These are phyloP conservation scores for Steatocranus sp. DNA, from an alignment of 2,797 vertebrate genomes.

Conservation along the genomic window DNA sequence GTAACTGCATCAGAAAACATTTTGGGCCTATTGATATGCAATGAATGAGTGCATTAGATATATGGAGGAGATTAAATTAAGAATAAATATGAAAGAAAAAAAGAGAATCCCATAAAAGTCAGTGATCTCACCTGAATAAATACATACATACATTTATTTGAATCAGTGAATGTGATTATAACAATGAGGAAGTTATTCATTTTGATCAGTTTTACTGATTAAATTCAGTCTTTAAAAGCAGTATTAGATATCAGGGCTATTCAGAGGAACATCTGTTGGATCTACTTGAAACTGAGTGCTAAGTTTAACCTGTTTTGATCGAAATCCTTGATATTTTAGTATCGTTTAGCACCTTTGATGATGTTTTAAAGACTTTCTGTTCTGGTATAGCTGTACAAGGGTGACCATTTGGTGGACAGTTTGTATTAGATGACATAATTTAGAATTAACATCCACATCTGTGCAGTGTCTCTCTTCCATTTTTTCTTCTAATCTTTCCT, in stretches of 20 bases:
- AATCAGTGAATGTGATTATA: neutral
- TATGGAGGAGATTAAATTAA: neutral
- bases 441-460: conserved; percentile 42
- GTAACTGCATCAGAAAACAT: neutral
- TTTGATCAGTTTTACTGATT: neutral
- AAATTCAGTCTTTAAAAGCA: neutral
- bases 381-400: neutral
- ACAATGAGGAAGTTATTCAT: neutral
- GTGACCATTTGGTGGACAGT: neutral
- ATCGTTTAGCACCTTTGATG: neutral
- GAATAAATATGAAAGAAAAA: neutral
- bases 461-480: neutral
- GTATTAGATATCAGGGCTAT: neutral
- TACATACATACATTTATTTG: neutral
- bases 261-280: neutral
- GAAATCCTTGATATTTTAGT: neutral
- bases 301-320: neutral
- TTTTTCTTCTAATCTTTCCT: conserved; percentile 41
- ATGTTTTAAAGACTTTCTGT: neutral
- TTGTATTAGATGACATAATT: conserved; percentile 28
- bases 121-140: neutral
- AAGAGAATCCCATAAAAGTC: neutral
- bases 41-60: neutral
- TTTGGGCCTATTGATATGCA: neutral
- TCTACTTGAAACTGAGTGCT: neutral